Conservation (phyloP, 2,797 vertebrate genomes). For the Diceros bicornis region DNA sequence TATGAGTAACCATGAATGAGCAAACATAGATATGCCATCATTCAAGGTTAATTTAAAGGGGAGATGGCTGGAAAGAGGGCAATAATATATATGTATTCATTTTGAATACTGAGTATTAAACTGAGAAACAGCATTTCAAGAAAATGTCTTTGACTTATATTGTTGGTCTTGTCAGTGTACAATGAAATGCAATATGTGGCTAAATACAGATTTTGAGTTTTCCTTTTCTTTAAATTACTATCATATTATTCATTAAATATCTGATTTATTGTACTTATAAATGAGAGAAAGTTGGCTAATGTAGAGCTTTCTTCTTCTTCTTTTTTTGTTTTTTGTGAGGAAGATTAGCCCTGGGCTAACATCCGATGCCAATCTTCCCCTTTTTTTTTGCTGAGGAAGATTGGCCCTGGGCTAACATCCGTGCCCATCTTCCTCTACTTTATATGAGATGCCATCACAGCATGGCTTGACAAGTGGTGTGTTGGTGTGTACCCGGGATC, state of each 20-base stretch:
- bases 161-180: not conserved
- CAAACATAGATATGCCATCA: not conserved
- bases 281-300: not conserved
- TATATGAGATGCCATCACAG: no score
- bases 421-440: no score
- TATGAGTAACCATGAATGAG: not conserved
- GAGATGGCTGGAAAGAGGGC: not conserved
- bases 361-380: no score
- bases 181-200: not conserved
- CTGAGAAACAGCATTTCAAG: not conserved
- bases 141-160: not conserved
- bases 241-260: slow-evolving; percentile 35
- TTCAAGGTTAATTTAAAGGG: not conserved
- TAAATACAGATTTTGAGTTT: slow-evolving; percentile 31
- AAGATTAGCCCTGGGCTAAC: no score
- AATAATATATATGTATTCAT: not conserved
- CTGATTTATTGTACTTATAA: not conserved
- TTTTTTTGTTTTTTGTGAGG: no score
- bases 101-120: not conserved
- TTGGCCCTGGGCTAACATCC: no score
- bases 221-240: slow-evolving; percentile 15
- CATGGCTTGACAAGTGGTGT: no score
- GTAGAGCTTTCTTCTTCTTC: no score
- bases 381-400: no score
- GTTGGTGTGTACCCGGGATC: no score